Base-by-base conservation (phyloP, 2,113 vertebrate species). In the Argyrosomus japonicus region DNA sequence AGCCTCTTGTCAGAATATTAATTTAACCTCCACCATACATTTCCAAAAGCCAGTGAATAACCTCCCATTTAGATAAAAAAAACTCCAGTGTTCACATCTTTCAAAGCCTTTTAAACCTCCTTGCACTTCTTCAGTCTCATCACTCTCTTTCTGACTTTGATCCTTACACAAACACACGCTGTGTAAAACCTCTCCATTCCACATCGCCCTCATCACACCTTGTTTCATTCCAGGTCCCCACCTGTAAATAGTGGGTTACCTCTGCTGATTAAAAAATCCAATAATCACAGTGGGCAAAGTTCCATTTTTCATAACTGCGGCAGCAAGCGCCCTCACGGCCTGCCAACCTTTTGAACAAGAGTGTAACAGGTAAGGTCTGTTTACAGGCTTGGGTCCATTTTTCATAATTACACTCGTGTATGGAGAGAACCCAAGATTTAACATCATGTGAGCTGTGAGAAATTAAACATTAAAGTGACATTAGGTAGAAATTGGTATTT, bases 261-360 rank as follows among this genome's bases (percentile, higher is more conserved):
- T 23, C 40, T 58, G 40, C 27, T 45, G 54, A 80, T 70, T 54
- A 67, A 65, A 79, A 60, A 23, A 45, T 23, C 48, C 25, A 21
- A n/a, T 40, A 73, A 60, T 68, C 45, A 68, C 43, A 40, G 57
- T 70, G 53, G 58, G 47, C 53, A 45, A 29, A 53, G 57, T 29
- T 76, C 76, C 43, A 64, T 74, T 83, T 83, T 51, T 51, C 27
- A 71, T 53, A 68, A 72, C 77, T 77, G 63, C 12, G 13, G n/a
- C 62, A 77, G 32, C 25, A 29, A 29, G 43, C 15, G 6, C 32
- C 47, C 61, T 75, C 27, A 6, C 29, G 23, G 43, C 43, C n/a
- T 64, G 75, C 32, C 50, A 62, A 43, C 69, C 13, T 75, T 53
- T 54, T 64, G 15, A 75, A 62, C 21, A 43, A 54, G 32, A 68